Evolutionary conservation across 2,888 invertebrate genomes (phyloP).

Genomic region (Oeneis ivallda): DNA sequence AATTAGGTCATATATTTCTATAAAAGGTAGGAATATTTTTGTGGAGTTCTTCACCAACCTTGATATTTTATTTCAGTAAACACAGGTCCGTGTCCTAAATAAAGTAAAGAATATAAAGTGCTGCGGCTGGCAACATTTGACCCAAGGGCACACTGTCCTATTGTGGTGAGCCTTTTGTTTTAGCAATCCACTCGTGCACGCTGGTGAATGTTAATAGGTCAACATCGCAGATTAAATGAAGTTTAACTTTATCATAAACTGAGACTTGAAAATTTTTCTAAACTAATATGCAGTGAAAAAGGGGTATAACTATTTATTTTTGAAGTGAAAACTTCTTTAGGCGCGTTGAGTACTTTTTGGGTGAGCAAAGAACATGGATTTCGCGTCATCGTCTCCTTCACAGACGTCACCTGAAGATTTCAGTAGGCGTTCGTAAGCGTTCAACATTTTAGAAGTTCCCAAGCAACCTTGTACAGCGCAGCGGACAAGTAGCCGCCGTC

Average conservation of each 20-base stretch:
- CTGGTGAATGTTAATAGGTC: slow-evolving; percentile 48
- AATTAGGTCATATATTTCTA: too few relatives aligned
- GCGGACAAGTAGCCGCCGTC: too few relatives aligned
- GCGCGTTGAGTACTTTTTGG: too few relatives aligned
- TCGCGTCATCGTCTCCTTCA: too few relatives aligned
- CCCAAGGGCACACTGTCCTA: slow-evolving; percentile 47
- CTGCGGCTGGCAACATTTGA: slow-evolving; percentile 39
- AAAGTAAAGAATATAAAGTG: slow-evolving; percentile 12
- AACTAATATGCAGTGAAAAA: too few relatives aligned
- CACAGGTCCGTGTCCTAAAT: neutral
- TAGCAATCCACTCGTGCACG: slow-evolving; percentile 35
- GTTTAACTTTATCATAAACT: slow-evolving; percentile 26
- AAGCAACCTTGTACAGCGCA: too few relatives aligned
- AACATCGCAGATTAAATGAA: slow-evolving; percentile 44
- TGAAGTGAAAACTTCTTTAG: too few relatives aligned
- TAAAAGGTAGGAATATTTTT: neutral
- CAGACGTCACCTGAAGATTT: too few relatives aligned
- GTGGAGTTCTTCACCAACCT: neutral
- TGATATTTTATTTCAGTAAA: neutral
- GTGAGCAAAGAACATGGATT: too few relatives aligned
- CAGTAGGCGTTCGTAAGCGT: too few relatives aligned
- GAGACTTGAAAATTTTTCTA: neutral
- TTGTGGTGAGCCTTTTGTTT: slow-evolving; percentile 53
- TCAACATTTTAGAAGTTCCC: too few relatives aligned
- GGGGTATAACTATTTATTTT: too few relatives aligned